Base-by-base conservation (phyloP, 2,113 vertebrate genomes). In the Pampusana beccarii region DNA sequence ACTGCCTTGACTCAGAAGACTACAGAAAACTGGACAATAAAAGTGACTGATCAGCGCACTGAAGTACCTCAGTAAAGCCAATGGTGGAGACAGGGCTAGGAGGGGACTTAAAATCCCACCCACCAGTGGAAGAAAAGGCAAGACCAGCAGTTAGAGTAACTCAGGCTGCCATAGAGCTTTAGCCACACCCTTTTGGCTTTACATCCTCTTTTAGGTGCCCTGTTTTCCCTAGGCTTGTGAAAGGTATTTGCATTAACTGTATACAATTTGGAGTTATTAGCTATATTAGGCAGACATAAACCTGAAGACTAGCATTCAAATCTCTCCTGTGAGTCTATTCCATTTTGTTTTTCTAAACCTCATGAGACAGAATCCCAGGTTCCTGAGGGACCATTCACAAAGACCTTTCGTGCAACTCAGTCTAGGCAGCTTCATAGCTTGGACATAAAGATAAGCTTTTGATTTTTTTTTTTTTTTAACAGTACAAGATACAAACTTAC, bases 231-330 rank as follows among this genome's bases (percentile, higher is more conserved):
- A 57, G 16, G 8, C 4, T 26, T 26, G 10, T 65, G 31, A 53
- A 75, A 71, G 2, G 5, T 73, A 4, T 40, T 31, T 80, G 33
- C 40, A 69, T 46, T 34, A 53, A 33, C 46, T 14, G 2, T 17
- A 40, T 7, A 71, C 8, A 73, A 16, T 54, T 40, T 48, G 9
- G 21, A 48, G 19, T 88, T 61, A 51, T 11, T 48, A 66, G 66
- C 28, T 1, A 8, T 80, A 24, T 64, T 75, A 60, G 0, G 1
- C 14, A 20, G 11, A 9, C 0, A 0, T 33, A 25, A n/a, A 40
- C 9, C 34, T 60, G 25, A 89, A 67, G 42, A 53, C 9, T 54
- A 46, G 1, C 11, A 53, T 18, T 3, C 6, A 54, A 13, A 58
- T 58, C 6, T 50, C 21, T 85, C 24, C 12, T 72, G 7, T 9